A percentile compares a stretch with the other conserved stretches of the same genome.
Conservation (phyloP, 2,113 vertebrate genomes). For the Ascaphus truei region DNA sequence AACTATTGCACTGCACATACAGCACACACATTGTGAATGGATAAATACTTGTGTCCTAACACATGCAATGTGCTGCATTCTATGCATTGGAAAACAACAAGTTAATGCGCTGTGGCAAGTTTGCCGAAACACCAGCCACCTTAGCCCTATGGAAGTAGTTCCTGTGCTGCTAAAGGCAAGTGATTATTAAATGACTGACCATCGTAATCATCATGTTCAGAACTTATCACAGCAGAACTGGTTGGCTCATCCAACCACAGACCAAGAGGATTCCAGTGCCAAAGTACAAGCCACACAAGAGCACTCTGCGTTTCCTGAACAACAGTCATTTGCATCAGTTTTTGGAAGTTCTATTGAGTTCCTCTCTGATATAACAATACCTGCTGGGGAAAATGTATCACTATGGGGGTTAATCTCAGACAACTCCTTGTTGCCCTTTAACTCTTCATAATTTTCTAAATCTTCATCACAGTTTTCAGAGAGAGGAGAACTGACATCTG, state of each 20-base stretch:
- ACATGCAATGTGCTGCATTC: background rate
- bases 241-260: background rate
- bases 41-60: too few relatives aligned
- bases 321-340: background rate
- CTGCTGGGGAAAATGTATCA: background rate
- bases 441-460: background rate
- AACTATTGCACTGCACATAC: too few relatives aligned
- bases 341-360: background rate
- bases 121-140: background rate
- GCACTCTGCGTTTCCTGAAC: conserved; percentile 13
- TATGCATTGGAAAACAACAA: background rate
- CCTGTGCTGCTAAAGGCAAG: background rate
- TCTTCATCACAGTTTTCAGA: conserved; percentile 2
- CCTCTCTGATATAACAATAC: background rate
- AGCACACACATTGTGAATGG: too few relatives aligned
- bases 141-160: background rate
- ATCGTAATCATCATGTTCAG: background rate
- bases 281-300: conserved; percentile 32
- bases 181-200: background rate
- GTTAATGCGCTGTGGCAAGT: background rate
- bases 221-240: background rate
- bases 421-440: background rate
- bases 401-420: background rate
- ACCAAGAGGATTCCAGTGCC: background rate
- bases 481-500: conserved; percentile 1